Evolutionary conservation across 2,888 invertebrate genomes (phyloP), one percentile per base, ranked within the genome.

Genomic region (Heliconius ismenius): DNA sequence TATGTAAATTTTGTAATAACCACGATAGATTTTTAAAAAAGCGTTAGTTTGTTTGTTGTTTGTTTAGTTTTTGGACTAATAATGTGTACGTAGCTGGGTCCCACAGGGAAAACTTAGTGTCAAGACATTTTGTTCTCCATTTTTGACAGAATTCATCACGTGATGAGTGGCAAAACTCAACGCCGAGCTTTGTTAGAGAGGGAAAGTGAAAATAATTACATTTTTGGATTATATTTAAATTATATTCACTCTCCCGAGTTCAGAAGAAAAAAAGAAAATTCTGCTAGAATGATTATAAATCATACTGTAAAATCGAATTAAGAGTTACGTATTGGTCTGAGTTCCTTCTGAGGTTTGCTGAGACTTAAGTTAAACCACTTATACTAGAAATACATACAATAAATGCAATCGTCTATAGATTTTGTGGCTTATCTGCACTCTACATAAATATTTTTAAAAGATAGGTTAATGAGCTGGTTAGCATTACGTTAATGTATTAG

Each of bases 351-450:
- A 69, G 49, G 63, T 69, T 49, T 70, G 24, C 24, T 28, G 24
- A 63, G 63, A 70, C 28, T 69, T 68, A 58, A 67, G 58, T 36
- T 69, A 62, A 74, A 67, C 54, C 67, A 24, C 32, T 54, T 67
- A 36, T 39, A 62, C 32, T 26, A 36, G 13, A 68, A 60, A 54
- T 21, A 18, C 28, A 60, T 39, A 26, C n/a, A 15, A 75, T 36
- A 60, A 68, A 28, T 26, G 28, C 26, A 39, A 75, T 58, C 36
- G n/a, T n/a, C 60, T 36, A 60, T 60, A 72, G 36, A 62, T 60
- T 60, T n/a, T 58, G 58, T 36, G 24, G 60, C 60, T 72, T 72
- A 72, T 72, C 36, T 54, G 24, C 13, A 60, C 24, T 72, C n/a
- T 36, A 36, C 24, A 60, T 39, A 60, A 58, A 9, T n/a, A 36